phyloP scores from a whole-genome alignment of 2,113 vertebrate species.

The Peromyscus leucopus region DNA sequence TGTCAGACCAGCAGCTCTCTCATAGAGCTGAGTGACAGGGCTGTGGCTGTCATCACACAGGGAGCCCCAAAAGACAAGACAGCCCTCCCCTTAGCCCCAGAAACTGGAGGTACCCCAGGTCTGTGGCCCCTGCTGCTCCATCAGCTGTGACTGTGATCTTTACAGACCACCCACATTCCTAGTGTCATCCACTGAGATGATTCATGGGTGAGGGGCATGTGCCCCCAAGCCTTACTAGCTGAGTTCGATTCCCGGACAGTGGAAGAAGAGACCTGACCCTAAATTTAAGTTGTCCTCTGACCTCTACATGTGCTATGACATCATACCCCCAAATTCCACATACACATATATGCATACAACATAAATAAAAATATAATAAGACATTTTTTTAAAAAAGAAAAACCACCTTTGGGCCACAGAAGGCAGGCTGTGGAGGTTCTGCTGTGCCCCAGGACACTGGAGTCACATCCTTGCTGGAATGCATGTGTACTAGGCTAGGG shows the following conservation, averaged over 20 bases:
- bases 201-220: not conserved
- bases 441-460: rapidly evolving
- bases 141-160: too few species aligned
- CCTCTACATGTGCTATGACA: not conserved
- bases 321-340: not conserved
- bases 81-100: too few species aligned
- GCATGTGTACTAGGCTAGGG: not conserved
- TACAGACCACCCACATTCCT: not conserved
- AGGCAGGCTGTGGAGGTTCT: not conserved
- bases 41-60: not conserved
- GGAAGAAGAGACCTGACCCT: not conserved
- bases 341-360: not conserved
- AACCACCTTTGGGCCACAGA: not conserved
- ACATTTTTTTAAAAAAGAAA: not conserved
- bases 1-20: not conserved
- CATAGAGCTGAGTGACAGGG: not conserved
- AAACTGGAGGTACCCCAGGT: not conserved
- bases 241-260: not conserved
- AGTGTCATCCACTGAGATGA: not conserved
- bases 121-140: not conserved
- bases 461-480: too few species aligned
- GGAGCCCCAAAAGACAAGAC: not conserved
- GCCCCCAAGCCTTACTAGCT: not conserved
- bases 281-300: not conserved
- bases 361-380: not conserved